Percentiles rank a stretch among this genome's conserved stretches.
These are phyloP conservation scores for Porphyrio hochstetteri DNA, from an alignment of 2,113 vertebrate genomes.

Conservation along the genomic window DNA sequence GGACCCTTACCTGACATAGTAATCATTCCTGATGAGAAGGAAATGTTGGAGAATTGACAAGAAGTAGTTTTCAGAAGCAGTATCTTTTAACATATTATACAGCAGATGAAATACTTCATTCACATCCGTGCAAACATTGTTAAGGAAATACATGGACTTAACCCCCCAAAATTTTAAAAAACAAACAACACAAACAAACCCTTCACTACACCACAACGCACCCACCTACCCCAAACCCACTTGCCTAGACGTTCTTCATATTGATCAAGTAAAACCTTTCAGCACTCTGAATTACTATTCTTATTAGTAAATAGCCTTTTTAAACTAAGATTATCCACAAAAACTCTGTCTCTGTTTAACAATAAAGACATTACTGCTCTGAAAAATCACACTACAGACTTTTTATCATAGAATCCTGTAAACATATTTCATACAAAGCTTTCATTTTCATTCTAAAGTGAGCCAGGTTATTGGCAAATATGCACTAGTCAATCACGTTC, in stretches of 20 bases:
- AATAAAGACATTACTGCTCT: neutral
- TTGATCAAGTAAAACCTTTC: neutral
- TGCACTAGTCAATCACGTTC: neutral
- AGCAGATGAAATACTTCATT: slow-evolving; percentile 94
- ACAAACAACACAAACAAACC: rapidly evolving
- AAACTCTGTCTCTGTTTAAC: neutral
- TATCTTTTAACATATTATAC: slow-evolving; percentile 96
- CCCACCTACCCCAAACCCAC: neutral
- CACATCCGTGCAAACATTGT: slow-evolving; percentile 86
- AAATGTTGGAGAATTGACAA: slow-evolving; percentile 96
- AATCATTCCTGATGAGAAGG: slow-evolving; percentile 95
- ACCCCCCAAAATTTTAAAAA: neutral
- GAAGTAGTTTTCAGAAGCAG: slow-evolving; percentile 88
- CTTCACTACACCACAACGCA: neutral
- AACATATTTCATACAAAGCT: neutral
- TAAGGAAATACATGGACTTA: slow-evolving; percentile 74
- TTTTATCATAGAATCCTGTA: neutral
- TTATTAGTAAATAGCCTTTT: neutral
- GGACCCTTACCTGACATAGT: slow-evolving; percentile 88
- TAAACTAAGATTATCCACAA: too few relatives aligned
- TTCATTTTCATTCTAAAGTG: neutral
- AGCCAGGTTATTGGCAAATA: neutral
- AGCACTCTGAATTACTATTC: neutral
- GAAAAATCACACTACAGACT: neutral
- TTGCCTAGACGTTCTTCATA: neutral